Percentiles rank a stretch among this genome's conserved stretches.
Evolutionary conservation across 2,113 vertebrate genomes (phyloP).

Genomic region (Ctenodactylus gundi): DNA sequence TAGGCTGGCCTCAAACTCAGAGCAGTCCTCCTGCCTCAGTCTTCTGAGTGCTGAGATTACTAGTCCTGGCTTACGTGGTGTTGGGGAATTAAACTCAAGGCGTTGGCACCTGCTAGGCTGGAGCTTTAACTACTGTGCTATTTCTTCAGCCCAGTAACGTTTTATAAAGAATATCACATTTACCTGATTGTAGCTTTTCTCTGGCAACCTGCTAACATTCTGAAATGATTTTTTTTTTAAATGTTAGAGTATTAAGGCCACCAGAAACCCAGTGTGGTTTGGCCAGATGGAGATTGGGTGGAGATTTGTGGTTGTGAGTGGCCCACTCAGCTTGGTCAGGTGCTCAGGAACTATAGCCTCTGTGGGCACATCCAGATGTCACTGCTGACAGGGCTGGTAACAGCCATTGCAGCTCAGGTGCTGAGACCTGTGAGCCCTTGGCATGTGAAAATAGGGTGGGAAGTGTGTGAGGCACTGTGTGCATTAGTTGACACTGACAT

Average conservation of each 20-base stretch:
- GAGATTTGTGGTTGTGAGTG: too few species aligned
- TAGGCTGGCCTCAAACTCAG: too few species aligned
- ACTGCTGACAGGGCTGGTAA: accelerated
- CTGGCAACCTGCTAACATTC: background rate
- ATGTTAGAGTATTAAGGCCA: background rate
- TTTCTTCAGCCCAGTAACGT: too few species aligned
- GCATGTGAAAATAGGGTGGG: background rate
- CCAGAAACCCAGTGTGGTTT: background rate
- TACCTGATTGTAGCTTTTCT: background rate
- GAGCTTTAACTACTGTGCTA: too few species aligned
- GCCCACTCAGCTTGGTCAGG: background rate
- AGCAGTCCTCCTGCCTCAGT: too few species aligned
- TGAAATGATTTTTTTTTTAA: background rate
- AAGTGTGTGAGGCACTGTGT: accelerated
- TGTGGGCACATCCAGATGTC: accelerated
- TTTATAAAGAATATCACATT: background rate
- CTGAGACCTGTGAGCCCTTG: accelerated
- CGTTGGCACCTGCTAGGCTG: too few species aligned
- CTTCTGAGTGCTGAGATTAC: too few species aligned
- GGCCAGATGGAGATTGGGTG: too few species aligned
- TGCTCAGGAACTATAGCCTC: background rate
- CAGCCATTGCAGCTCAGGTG: background rate
- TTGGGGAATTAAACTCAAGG: too few species aligned
- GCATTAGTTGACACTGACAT: background rate
- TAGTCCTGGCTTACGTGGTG: too few species aligned